Percentiles rank a stretch among this genome's conserved stretches.
phyloP scores from a whole-genome alignment of 2,797 vertebrate species.

The Chiloscyllium punctatum region DNA sequence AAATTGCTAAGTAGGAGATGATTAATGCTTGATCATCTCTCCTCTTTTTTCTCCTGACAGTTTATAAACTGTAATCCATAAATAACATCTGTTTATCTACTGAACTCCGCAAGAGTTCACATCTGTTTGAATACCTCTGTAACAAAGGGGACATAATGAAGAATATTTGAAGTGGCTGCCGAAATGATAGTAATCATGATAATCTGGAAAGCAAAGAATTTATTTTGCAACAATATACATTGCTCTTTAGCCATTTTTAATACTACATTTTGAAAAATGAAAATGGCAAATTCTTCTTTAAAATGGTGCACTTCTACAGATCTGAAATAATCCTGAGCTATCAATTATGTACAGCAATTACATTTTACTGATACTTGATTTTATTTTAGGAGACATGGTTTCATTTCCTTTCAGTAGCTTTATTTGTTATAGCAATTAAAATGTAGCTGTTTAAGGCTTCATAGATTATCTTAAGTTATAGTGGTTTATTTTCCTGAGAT shows the following conservation, averaged over 20 bases:
- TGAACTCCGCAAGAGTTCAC: neutral
- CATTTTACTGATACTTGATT: neutral
- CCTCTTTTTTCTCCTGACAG: neutral
- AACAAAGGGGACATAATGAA: neutral
- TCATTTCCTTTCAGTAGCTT: neutral
- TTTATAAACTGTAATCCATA: neutral
- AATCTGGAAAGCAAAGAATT: neutral
- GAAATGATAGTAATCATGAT: neutral
- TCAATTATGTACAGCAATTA: neutral
- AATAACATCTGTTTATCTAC: constrained; percentile 5
- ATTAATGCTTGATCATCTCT: constrained; percentile 10
- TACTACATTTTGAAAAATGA: neutral
- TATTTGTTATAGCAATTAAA: neutral
- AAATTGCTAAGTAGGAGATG: neutral
- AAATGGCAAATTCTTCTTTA: neutral
- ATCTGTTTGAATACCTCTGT: neutral
- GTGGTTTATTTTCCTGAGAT: neutral
- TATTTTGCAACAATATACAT: neutral
- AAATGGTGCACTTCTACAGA: neutral
- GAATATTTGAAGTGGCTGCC: neutral
- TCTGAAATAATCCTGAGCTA: neutral
- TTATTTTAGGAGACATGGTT: neutral
- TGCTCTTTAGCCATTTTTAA: neutral
- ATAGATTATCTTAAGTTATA: neutral
- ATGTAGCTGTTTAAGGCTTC: neutral